These are phyloP conservation scores for Melieria crassipennis DNA, from an alignment of 2,888 invertebrate genomes.

Conservation along the genomic window DNA sequence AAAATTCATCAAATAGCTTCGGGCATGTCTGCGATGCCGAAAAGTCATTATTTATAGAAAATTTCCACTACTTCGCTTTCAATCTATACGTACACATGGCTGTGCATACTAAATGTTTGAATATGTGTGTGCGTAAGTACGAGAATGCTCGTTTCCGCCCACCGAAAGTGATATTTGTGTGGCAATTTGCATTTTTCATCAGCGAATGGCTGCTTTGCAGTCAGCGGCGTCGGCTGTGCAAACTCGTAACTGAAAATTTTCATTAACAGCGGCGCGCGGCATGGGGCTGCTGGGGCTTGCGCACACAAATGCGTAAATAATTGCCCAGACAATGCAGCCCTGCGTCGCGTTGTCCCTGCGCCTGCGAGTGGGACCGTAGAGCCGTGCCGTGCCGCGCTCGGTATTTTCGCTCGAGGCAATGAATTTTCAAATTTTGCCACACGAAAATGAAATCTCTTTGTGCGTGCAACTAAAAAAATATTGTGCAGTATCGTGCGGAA, in stretches of 20 bases:
- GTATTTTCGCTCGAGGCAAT: no score
- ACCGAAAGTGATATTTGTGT: slow-evolving; percentile 15
- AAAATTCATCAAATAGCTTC: no score
- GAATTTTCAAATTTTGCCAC: no score
- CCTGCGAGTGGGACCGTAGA: background rate
- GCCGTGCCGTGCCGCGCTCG: no score
- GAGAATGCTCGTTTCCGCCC: background rate
- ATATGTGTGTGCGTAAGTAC: background rate
- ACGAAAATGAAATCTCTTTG: no score
- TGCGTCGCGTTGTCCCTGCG: background rate
- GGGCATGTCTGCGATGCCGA: no score
- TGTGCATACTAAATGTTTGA: background rate
- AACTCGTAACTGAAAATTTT: background rate
- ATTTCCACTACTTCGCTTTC: no score
- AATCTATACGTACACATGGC: no score
- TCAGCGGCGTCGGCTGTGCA: background rate
- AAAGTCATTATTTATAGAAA: no score
- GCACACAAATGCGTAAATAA: slow-evolving; percentile 25
- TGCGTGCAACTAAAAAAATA: no score
- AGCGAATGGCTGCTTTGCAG: slow-evolving; percentile 18
- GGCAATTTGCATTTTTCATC: slow-evolving; percentile 30
- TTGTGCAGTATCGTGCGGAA: no score
- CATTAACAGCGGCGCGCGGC: no score
- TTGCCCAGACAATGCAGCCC: slow-evolving; percentile 12
- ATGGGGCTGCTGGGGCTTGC: background rate